Evolutionary conservation across 1,140 invertebrate species (phyloP).

Genomic region (Orchestia grillus): DNA sequence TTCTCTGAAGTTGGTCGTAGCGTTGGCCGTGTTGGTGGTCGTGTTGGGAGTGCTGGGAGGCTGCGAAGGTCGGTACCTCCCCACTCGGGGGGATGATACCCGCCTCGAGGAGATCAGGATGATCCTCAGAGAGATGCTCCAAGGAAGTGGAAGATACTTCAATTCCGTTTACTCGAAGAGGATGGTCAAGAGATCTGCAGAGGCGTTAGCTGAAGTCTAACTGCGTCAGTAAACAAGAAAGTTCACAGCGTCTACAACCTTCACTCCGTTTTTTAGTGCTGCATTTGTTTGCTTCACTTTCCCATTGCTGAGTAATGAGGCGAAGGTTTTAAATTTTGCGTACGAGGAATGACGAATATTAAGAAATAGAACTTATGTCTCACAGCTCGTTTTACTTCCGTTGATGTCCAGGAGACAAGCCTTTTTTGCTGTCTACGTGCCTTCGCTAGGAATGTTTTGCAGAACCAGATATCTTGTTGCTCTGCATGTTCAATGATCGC

Average conservation of each 20-base stretch:
- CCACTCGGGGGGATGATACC: slow-evolving; percentile 9
- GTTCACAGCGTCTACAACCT: not conserved
- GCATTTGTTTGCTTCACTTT: not conserved
- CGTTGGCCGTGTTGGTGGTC: slow-evolving; percentile 39
- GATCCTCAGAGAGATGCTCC: slow-evolving; percentile 2
- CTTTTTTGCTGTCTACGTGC: not conserved
- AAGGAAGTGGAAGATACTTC: not conserved
- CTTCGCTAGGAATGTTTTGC: not conserved
- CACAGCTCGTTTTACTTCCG: no score
- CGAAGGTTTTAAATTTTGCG: not conserved
- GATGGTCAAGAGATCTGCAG: slow-evolving; percentile 16
- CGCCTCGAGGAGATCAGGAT: slow-evolving; percentile 49
- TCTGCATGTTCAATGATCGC: not conserved
- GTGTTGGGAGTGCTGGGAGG: slow-evolving; percentile 5
- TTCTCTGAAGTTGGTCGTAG: not conserved
- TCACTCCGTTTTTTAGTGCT: not conserved
- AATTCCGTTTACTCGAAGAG: not conserved
- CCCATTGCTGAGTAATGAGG: not conserved
- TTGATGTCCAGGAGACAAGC: not conserved
- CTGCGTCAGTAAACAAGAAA: not conserved
- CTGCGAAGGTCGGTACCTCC: slow-evolving; percentile 35
- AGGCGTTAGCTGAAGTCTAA: slow-evolving; percentile 15
- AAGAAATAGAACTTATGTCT: no score
- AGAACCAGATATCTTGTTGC: not conserved
- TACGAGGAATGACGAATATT: no score